Percentiles rank a stretch among this genome's conserved stretches.
phyloP scores from a whole-genome alignment of 2,888 invertebrate species.

The Ectobius pallidus region DNA sequence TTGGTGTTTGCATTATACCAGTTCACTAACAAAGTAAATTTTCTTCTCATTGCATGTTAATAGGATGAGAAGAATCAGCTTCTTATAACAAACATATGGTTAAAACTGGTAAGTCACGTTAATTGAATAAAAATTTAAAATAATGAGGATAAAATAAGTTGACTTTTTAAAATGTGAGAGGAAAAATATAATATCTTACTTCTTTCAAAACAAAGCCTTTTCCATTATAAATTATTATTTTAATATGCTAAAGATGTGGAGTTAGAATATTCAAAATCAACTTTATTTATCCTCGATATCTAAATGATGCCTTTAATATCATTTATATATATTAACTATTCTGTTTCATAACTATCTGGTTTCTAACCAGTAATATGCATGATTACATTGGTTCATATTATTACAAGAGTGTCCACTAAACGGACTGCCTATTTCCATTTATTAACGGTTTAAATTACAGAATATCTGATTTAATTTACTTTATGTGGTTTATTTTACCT shows the following conservation, averaged over 20 bases:
- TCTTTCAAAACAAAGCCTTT: too few relatives aligned
- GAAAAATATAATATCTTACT: too few relatives aligned
- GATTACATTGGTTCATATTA: too few relatives aligned
- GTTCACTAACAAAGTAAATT: slow-evolving; percentile 47
- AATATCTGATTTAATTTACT: too few relatives aligned
- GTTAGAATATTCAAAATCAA: slow-evolving; percentile 12
- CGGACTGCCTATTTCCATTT: not conserved
- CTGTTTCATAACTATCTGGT: slow-evolving; percentile 8
- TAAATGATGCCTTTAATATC: slow-evolving; percentile 39
- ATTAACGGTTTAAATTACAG: too few relatives aligned
- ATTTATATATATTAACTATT: slow-evolving; percentile 36
- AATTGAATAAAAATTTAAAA: slow-evolving; percentile 42
- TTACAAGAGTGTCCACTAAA: slow-evolving; percentile 9
- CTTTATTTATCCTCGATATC: slow-evolving; percentile 42
- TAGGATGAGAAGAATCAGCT: slow-evolving; percentile 98
- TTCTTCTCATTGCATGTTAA: slow-evolving; percentile 56
- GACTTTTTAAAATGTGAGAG: slow-evolving; percentile 20
- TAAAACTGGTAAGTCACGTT: slow-evolving; percentile 84
- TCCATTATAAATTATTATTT: too few relatives aligned
- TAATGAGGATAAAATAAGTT: slow-evolving; percentile 44
- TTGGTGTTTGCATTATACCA: slow-evolving; percentile 45
- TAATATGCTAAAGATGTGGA: too few relatives aligned
- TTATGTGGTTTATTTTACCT: too few relatives aligned
- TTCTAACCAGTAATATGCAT: slow-evolving; percentile 16
- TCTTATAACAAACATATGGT: slow-evolving; percentile 95